Percentiles rank a stretch among this genome's conserved stretches.
These are phyloP conservation scores for Myotis daubentonii DNA, from an alignment of 2,797 vertebrate species.

Conservation along the genomic window DNA sequence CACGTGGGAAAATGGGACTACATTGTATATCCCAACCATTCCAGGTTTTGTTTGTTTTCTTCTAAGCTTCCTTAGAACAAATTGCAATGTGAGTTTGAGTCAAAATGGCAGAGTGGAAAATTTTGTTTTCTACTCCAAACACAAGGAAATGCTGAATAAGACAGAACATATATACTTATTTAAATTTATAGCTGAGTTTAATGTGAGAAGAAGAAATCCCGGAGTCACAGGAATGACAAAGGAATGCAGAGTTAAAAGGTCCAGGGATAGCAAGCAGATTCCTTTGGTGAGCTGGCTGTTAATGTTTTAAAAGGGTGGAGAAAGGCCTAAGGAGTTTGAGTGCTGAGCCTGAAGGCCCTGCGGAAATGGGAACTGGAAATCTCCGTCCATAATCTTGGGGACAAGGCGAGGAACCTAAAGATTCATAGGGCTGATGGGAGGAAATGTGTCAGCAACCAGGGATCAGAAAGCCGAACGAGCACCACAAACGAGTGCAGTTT, in stretches of 20 bases:
- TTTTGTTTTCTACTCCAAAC: background rate
- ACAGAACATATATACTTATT: background rate
- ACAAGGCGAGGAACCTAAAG: background rate
- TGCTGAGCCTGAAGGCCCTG: background rate
- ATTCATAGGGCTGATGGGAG: background rate
- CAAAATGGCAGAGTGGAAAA: slow-evolving; percentile 17
- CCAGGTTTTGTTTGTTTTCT: slow-evolving; percentile 24
- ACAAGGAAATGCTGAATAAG: background rate
- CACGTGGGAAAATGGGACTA: background rate
- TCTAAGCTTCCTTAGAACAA: slow-evolving; percentile 44
- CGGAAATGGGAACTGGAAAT: background rate
- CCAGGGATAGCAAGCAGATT: background rate
- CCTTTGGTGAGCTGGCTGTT: background rate
- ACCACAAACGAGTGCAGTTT: background rate
- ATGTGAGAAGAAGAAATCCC: background rate
- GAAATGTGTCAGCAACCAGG: background rate
- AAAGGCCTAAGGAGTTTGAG: background rate
- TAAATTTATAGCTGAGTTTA: background rate
- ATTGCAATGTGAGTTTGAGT: background rate
- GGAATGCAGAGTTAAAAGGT: background rate
- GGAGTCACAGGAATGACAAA: slow-evolving; percentile 30
- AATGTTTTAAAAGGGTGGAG: background rate
- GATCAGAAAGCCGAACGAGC: background rate
- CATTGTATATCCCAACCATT: background rate
- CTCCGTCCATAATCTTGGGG: background rate